phyloP scores from a whole-genome alignment of 2,888 invertebrate species.

The Podabrus alpinus region DNA sequence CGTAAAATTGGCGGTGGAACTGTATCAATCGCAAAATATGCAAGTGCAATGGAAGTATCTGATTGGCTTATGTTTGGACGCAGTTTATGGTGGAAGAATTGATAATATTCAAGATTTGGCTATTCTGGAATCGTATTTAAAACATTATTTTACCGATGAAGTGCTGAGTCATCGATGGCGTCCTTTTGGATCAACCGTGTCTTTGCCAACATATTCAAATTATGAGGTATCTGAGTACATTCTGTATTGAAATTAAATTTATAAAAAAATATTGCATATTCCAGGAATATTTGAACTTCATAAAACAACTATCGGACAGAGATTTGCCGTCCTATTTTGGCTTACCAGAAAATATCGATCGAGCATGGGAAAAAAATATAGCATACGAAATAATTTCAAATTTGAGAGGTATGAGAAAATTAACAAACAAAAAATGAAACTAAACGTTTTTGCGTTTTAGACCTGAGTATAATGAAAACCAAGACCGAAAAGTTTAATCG shows the following conservation, averaged over 20 bases:
- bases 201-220: constrained; percentile 61
- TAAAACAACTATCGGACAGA: constrained; percentile 70
- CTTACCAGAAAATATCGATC: constrained; percentile 83
- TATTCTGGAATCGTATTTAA: constrained; percentile 70
- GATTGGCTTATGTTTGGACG: constrained; percentile 75
- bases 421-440: not conserved
- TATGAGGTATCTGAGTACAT: constrained; percentile 55
- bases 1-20: constrained; percentile 62
- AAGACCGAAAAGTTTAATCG: constrained; percentile 37
- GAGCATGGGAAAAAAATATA: constrained; percentile 79
- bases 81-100: constrained; percentile 85
- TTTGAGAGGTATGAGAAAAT: constrained; percentile 59
- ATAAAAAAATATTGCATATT: constrained; percentile 28
- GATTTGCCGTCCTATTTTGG: constrained; percentile 81
- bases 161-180: constrained; percentile 65
- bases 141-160: constrained; percentile 63
- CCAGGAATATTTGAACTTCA: constrained; percentile 68
- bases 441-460: constrained; percentile 34
- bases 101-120: constrained; percentile 76
- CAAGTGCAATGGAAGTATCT: constrained; percentile 72
- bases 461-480: constrained; percentile 32
- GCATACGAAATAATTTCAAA: constrained; percentile 65
- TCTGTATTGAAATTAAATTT: not conserved
- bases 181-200: constrained; percentile 57
- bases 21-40: constrained; percentile 49